phyloP scores from a whole-genome alignment of 1,140 invertebrate genomes.

The Papilio polytes region DNA sequence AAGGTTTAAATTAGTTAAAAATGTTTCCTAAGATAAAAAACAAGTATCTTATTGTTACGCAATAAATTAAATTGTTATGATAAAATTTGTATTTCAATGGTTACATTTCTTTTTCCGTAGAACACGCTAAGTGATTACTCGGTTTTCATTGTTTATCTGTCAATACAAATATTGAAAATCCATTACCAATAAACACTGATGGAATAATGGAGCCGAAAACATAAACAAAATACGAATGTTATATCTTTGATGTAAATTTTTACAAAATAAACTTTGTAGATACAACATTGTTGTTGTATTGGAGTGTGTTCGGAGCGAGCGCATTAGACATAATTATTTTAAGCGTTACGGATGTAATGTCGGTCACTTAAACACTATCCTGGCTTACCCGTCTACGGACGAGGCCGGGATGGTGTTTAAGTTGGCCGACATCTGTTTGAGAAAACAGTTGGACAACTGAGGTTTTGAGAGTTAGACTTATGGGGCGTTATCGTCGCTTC shows the following conservation, averaged over 20 bases:
- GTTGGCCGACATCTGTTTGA: too few species aligned
- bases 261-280: background rate
- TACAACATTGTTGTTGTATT: too few species aligned
- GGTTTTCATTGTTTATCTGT: constrained; percentile 63
- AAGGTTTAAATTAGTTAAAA: background rate
- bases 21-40: background rate
- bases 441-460: too few species aligned
- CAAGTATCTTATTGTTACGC: background rate
- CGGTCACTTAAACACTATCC: too few species aligned
- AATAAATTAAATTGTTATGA: background rate
- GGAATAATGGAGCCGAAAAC: background rate
- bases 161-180: constrained; percentile 71
- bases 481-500: too few species aligned
- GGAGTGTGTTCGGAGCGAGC: too few species aligned
- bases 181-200: constrained; percentile 61
- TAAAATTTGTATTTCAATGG: background rate
- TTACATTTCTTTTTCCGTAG: background rate
- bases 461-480: too few species aligned
- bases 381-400: too few species aligned
- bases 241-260: background rate
- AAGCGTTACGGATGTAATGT: too few species aligned
- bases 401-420: too few species aligned
- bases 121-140: background rate
- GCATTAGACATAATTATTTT: too few species aligned
- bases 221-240: background rate